Evolutionary conservation across 2,797 vertebrate genomes (phyloP).

Genomic region (Lemur catta): DNA sequence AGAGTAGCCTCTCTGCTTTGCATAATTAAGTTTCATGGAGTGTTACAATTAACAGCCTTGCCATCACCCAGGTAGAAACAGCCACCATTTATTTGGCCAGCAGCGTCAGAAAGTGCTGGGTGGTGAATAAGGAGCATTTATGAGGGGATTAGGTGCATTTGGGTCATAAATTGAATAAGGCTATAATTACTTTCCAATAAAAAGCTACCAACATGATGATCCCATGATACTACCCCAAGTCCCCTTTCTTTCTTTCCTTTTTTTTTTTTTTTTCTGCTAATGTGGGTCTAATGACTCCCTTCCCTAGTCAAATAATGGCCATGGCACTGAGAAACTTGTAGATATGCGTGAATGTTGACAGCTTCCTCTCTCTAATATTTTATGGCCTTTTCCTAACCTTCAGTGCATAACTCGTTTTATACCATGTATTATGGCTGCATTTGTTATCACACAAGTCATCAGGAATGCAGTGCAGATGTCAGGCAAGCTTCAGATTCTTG

Average conservation of each 20-base stretch:
- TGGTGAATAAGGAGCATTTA: constrained; percentile 82
- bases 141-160: constrained; percentile 83
- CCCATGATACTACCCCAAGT: constrained; percentile 45
- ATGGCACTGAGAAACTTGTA: constrained; percentile 62
- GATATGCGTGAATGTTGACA: constrained; percentile 62
- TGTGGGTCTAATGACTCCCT: constrained; percentile 68
- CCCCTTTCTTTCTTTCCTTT: constrained; percentile 52
- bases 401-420: constrained; percentile 65
- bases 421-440: constrained; percentile 57
- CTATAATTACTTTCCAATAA: constrained; percentile 84
- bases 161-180: constrained; percentile 83
- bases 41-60: constrained; percentile 84
- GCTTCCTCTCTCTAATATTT: constrained; percentile 70
- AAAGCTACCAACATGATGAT: constrained; percentile 80
- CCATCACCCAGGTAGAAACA: constrained; percentile 81
- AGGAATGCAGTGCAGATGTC: constrained; percentile 56
- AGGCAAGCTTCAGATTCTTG: constrained; percentile 75
- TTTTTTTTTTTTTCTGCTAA: constrained; percentile 43
- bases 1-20: constrained; percentile 83
- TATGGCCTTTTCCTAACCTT: constrained; percentile 62
- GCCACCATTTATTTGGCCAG: constrained; percentile 82
- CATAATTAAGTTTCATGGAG: constrained; percentile 86
- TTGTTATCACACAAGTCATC: constrained; percentile 74
- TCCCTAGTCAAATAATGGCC: constrained; percentile 71
- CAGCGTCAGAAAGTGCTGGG: constrained; percentile 78